phyloP scores from a whole-genome alignment of 2,113 vertebrate species.

The Clarias batrachus region DNA sequence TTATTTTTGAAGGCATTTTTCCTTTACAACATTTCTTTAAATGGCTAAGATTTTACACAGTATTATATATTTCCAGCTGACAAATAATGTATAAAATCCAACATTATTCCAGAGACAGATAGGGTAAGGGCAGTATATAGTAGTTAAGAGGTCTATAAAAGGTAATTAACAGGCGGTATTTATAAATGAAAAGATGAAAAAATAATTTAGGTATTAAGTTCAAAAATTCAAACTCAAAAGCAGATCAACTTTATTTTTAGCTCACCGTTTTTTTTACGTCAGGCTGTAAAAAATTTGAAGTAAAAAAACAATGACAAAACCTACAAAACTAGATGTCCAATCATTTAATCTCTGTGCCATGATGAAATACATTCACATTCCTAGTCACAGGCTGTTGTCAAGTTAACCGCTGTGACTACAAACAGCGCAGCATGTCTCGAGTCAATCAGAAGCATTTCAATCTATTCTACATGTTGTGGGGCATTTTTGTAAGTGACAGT shows the following conservation, averaged over 20 bases:
- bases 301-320: neutral
- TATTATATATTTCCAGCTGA: neutral
- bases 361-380: neutral
- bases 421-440: neutral
- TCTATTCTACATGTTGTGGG: neutral
- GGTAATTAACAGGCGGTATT: neutral
- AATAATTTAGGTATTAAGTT: neutral
- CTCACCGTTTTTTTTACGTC: neutral
- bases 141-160: neutral
- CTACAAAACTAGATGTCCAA: neutral
- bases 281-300: neutral
- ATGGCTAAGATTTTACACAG: neutral
- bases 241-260: neutral
- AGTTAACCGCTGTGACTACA: neutral
- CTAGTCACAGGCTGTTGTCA: neutral
- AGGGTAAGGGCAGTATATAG: neutral
- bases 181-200: no score
- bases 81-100: no score
- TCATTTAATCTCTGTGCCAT: neutral
- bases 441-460: neutral
- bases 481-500: constrained; percentile 4
- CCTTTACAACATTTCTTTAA: neutral
- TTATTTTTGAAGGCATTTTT: neutral
- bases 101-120: neutral
- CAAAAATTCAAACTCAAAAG: neutral